Conservation (phyloP, 2,113 vertebrate species). For the Collichthys lucidus region DNA sequence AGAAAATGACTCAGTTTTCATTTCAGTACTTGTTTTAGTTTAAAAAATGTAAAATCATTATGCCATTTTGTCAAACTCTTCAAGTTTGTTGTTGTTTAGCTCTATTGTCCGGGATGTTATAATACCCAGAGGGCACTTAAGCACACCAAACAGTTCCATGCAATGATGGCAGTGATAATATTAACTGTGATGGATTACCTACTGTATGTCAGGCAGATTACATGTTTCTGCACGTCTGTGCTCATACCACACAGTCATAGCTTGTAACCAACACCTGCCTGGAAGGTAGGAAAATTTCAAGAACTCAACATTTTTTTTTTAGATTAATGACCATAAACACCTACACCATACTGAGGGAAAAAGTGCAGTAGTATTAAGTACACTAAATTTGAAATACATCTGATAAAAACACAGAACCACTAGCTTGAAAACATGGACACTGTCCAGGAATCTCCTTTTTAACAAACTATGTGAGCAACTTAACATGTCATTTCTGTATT, state of each 20-base stretch:
- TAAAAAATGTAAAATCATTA: neutral
- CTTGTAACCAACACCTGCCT: constrained; percentile 9
- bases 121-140: neutral
- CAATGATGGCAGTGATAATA: neutral
- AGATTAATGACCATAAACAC: neutral
- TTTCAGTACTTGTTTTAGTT: neutral
- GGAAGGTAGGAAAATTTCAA: neutral
- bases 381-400: neutral
- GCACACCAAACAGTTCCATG: neutral
- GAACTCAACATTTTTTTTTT: neutral
- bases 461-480: too few relatives aligned
- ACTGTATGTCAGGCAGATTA: constrained; percentile 14
- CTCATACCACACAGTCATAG: constrained; percentile 14
- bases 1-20: neutral
- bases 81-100: neutral
- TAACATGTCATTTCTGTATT: too few relatives aligned
- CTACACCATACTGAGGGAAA: neutral
- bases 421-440: neutral
- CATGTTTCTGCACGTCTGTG: constrained; percentile 30
- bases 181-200: constrained; percentile 34
- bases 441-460: too few relatives aligned
- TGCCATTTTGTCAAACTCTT: neutral
- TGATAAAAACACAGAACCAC: neutral
- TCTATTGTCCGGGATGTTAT: neutral
- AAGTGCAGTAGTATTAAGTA: neutral